Percentiles rank a stretch among this genome's conserved stretches.
phyloP scores from a whole-genome alignment of 2,888 invertebrate species.

The Muschampia staudingeri region DNA sequence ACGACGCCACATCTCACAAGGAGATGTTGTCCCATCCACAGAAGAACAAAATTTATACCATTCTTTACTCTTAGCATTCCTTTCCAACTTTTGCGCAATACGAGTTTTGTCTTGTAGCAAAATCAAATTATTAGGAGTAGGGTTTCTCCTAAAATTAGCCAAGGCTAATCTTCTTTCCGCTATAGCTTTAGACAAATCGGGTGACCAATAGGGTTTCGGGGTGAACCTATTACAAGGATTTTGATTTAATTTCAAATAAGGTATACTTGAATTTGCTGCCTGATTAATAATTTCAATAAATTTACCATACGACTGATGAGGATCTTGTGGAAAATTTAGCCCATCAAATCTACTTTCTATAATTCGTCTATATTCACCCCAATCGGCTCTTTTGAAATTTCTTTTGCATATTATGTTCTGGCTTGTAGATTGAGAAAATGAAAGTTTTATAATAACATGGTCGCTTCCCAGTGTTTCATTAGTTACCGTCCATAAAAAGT shows the following conservation, averaged over 20 bases:
- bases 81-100: neutral
- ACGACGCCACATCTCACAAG: conserved; percentile 20
- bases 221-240: neutral
- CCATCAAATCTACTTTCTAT: conserved; percentile 33
- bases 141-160: conserved; percentile 63
- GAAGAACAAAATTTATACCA: conserved; percentile 22
- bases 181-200: conserved; percentile 61
- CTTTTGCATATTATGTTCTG: neutral
- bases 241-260: conserved; percentile 2
- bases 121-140: conserved; percentile 61
- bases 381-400: conserved; percentile 52
- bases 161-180: conserved; percentile 64
- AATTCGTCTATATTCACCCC: conserved; percentile 37
- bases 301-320: conserved; percentile 48
- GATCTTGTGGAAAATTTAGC: conserved; percentile 33
- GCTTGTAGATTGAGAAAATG: neutral
- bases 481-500: conserved; percentile 54
- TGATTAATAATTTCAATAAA: conserved; percentile 52
- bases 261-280: neutral
- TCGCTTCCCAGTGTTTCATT: conserved; percentile 66
- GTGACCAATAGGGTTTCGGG: conserved; percentile 67
- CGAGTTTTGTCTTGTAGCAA: conserved; percentile 35
- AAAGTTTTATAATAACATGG: conserved; percentile 57
- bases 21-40: conserved; percentile 11
- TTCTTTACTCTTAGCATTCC: neutral